A percentile compares a stretch with the other conserved stretches of the same genome.
Conservation (phyloP, 64 coral and sea anemone species). For the Montipora efflorescens region DNA sequence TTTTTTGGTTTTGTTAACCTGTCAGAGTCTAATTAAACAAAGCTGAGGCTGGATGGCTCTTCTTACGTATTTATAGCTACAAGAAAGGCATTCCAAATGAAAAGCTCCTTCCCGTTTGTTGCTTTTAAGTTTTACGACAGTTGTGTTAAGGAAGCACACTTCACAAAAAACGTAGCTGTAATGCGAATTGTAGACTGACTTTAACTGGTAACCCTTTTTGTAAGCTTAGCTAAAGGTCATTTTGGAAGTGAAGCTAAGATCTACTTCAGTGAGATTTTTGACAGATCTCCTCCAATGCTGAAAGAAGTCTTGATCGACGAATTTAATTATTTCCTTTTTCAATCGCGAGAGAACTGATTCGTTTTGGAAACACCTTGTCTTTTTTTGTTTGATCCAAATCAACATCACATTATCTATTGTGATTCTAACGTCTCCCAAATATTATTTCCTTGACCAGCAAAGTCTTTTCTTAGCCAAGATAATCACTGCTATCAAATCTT, state of each 20-base stretch:
- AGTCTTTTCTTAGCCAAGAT: background rate
- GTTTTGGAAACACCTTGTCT: constrained; percentile 9
- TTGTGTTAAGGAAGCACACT: background rate
- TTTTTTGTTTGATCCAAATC: background rate
- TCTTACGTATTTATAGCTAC: background rate
- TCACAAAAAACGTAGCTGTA: background rate
- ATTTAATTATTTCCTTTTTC: background rate
- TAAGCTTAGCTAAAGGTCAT: background rate
- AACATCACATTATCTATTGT: background rate
- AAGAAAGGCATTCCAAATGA: background rate
- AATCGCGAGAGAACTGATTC: background rate
- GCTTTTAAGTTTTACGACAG: background rate
- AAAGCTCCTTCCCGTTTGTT: background rate
- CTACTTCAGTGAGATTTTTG: background rate
- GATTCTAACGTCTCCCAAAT: background rate
- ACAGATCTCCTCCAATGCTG: background rate
- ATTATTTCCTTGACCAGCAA: background rate
- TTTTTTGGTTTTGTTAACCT: background rate
- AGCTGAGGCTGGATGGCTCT: background rate
- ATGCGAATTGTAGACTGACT: background rate
- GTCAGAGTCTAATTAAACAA: background rate
- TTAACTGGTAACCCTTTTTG: background rate
- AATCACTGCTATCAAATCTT: background rate
- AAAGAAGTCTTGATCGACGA: constrained; percentile 5
- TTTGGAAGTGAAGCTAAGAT: background rate